Percentiles rank a stretch among this genome's conserved stretches.
These are phyloP conservation scores for Heliconius eleuchia DNA, from an alignment of 1,140 invertebrate genomes.

Conservation along the genomic window DNA sequence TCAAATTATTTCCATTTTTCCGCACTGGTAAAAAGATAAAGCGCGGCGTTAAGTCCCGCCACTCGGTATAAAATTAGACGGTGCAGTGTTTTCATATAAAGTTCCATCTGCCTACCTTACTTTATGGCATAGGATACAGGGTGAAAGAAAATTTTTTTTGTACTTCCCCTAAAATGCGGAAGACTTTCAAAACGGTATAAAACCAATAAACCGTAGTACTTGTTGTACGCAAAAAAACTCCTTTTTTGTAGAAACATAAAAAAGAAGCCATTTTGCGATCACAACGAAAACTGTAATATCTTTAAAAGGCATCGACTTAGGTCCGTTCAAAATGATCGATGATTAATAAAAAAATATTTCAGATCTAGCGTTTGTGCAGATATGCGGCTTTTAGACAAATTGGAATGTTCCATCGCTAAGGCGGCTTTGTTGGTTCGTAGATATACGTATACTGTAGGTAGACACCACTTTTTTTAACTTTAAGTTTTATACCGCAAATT, in stretches of 20 bases:
- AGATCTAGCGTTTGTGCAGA: constrained; percentile 9
- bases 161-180: not conserved
- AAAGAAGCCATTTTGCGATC: constrained; percentile 4
- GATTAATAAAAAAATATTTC: constrained; percentile 9
- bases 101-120: too few relatives aligned
- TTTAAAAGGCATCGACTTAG: constrained; percentile 12
- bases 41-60: too few relatives aligned
- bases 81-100: too few relatives aligned
- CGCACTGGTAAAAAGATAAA: too few relatives aligned
- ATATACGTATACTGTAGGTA: not conserved
- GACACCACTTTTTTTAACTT: not conserved
- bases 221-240: not conserved
- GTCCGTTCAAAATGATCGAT: constrained; percentile 12
- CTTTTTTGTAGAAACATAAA: not conserved
- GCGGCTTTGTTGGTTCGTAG: not conserved
- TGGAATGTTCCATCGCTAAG: not conserved
- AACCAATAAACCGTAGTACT: not conserved
- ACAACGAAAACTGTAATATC: constrained; percentile 11
- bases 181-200: not conserved
- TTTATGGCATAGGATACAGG: too few relatives aligned
- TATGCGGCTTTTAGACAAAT: constrained; percentile 10
- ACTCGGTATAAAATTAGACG: too few relatives aligned
- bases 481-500: too few relatives aligned
- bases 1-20: too few relatives aligned
- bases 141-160: too few relatives aligned